A percentile compares a stretch with the other conserved stretches of the same genome.
Evolutionary conservation across 2,113 vertebrate species (phyloP).

Genomic region (Motacilla alba): DNA sequence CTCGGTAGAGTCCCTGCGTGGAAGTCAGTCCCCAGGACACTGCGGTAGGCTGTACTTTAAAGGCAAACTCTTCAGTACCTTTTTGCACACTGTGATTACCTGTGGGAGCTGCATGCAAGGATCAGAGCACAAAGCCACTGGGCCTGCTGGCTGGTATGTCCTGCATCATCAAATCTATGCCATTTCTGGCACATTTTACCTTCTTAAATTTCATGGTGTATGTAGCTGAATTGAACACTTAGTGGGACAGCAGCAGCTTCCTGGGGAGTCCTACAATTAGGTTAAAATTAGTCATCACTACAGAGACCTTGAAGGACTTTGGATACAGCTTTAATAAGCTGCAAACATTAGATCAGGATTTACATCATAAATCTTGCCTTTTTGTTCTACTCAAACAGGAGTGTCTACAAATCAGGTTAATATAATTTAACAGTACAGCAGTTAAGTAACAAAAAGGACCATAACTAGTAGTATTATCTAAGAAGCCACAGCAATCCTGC

Average conservation of each 20-base stretch:
- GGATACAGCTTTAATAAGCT: conserved; percentile 11
- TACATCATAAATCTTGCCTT: conserved; percentile 44
- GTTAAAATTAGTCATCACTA: not conserved
- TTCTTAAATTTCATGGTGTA: not conserved
- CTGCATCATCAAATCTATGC: not conserved
- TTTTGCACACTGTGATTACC: not conserved
- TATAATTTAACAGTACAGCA: conserved; percentile 57
- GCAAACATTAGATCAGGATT: conserved; percentile 31
- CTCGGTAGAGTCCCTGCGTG: not conserved
- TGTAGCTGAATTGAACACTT: not conserved
- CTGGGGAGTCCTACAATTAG: not conserved
- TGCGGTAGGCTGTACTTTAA: not conserved
- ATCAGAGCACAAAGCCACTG: not conserved
- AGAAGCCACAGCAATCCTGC: conserved; percentile 46
- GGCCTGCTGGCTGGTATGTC: not conserved
- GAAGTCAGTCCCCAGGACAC: not conserved
- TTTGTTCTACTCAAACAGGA: conserved; percentile 6
- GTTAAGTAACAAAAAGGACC: conserved; percentile 23
- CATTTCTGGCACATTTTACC: not conserved
- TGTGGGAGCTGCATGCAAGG: not conserved
- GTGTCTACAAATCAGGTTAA: conserved; percentile 59
- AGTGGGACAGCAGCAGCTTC: not conserved
- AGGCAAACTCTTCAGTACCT: not conserved
- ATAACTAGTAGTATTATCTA: conserved; percentile 35
- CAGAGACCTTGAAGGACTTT: not conserved